Base-by-base conservation (phyloP, 1,140 invertebrate species). In the Trachymyrmex septentrionalis region DNA sequence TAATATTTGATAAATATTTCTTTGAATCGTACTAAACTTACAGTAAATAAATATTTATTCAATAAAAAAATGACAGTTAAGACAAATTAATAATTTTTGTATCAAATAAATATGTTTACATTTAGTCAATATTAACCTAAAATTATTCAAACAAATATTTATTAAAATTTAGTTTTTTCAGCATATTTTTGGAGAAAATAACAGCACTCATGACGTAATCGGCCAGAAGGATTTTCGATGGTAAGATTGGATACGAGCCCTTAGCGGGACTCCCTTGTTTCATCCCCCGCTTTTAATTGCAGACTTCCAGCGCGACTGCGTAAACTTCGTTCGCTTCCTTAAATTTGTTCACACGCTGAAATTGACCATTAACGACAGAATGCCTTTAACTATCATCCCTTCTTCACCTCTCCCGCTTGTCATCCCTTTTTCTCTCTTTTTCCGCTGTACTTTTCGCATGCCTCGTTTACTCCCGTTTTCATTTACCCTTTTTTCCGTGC, bases 291-390 rank as follows among this genome's bases (percentile, higher is more conserved):
- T 78, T 63, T 78, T 78, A 78, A 78, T 78, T 66, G 27, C 12
- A 21, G 27, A 66, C 19, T 78, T 61, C 19, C 27, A 34, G 6
- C 34, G 12, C 30, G 12, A 61, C 44, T n/a, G 73, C 73, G 34
- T 44, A 61, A 4, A 44, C n/a, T 44, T 64, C 21, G 57, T 63
- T 63, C 21, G 21, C 34, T 27, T 4, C 24, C 57, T 76, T 61
- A 76, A 38, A 61, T 10, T 34, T 14, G 16, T 63, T 27, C 57
- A 14, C 21, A 44, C 12, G 50, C 24, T 77, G 38, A 77, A 77
- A 77, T 64, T 77, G 59, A 77, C 30, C 66, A 69, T 69, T 69
- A 80, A 69, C 48, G n/a, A 27, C 14, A 69, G 3, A 67, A 69
- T 19, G 19, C 30, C 44, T 34, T 64, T 78, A 50, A 64, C n/a